Conservation (phyloP, 2,888 invertebrate species). For the Frankliniella intonsa region DNA sequence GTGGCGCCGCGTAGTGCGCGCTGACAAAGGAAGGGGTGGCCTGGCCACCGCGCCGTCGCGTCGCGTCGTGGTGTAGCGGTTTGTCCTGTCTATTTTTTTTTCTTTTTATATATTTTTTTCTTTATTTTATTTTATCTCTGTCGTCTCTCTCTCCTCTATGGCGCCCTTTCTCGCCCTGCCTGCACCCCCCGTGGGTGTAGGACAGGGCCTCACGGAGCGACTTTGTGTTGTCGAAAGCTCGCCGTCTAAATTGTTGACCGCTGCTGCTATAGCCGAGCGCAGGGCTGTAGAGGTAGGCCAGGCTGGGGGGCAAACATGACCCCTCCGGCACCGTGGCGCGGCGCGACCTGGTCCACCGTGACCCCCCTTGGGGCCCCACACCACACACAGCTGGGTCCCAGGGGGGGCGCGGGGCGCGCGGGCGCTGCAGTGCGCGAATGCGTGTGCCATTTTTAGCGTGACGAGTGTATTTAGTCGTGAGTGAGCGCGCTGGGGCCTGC, state of each 20-base stretch:
- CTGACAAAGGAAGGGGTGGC: too few species aligned
- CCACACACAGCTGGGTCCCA: background rate
- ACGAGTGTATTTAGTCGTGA: background rate
- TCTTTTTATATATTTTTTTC: background rate
- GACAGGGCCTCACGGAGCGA: background rate
- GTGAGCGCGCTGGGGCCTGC: background rate
- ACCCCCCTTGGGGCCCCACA: background rate
- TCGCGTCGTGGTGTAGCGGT: too few species aligned
- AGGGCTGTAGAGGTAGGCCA: background rate
- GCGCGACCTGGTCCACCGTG: background rate
- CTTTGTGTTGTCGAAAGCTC: background rate
- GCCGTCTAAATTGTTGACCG: slow-evolving; percentile 23
- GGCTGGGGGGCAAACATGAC: background rate
- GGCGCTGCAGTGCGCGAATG: background rate
- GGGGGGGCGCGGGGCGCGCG: background rate
- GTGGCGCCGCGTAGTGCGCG: background rate
- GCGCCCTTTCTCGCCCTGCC: background rate
- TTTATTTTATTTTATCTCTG: background rate
- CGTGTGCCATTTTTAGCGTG: background rate
- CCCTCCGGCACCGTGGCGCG: background rate
- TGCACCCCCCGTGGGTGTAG: background rate
- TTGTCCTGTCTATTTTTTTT: too few species aligned
- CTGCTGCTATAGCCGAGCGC: background rate
- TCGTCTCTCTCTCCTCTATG: background rate
- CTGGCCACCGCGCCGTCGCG: too few species aligned